Evolutionary conservation across 2,888 invertebrate genomes (phyloP).

Genomic region (Amiota mariae): DNA sequence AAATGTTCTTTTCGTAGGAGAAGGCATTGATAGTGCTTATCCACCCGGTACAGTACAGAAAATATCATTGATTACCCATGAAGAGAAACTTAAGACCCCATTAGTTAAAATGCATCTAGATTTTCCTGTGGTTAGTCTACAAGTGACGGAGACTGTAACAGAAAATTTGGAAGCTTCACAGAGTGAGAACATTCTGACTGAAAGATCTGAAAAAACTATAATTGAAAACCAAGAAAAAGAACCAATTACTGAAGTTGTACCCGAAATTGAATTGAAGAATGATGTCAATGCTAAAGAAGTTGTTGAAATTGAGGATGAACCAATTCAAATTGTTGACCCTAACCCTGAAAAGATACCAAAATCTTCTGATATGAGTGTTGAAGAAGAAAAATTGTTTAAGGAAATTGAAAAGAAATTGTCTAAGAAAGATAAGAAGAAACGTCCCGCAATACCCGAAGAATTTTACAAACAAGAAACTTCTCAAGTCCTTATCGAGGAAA

Average conservation of each 20-base stretch:
- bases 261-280: slow-evolving; percentile 27
- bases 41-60: slow-evolving; percentile 70
- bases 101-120: slow-evolving; percentile 80
- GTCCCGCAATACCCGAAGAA: slow-evolving; percentile 71
- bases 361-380: slow-evolving; percentile 63
- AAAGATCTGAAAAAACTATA: slow-evolving; percentile 39
- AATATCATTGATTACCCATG: slow-evolving; percentile 82
- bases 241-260: slow-evolving; percentile 29
- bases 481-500: slow-evolving; percentile 44
- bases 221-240: slow-evolving; percentile 15
- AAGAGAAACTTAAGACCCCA: slow-evolving; percentile 81
- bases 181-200: slow-evolving; percentile 40
- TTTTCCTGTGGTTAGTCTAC: slow-evolving; percentile 72
- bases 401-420: slow-evolving; percentile 70
- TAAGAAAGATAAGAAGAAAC: slow-evolving; percentile 72
- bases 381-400: slow-evolving; percentile 70
- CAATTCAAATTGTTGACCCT: slow-evolving; percentile 27
- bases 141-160: slow-evolving; percentile 69
- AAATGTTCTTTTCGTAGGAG: slow-evolving; percentile 68
- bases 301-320: not conserved
- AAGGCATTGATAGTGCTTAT: slow-evolving; percentile 63
- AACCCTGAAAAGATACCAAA: slow-evolving; percentile 27
- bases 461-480: slow-evolving; percentile 60
- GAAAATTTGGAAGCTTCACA: slow-evolving; percentile 60
- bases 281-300: not conserved